Conservation (phyloP, 2,113 vertebrate species). For the Myotis yumanensis region DNA sequence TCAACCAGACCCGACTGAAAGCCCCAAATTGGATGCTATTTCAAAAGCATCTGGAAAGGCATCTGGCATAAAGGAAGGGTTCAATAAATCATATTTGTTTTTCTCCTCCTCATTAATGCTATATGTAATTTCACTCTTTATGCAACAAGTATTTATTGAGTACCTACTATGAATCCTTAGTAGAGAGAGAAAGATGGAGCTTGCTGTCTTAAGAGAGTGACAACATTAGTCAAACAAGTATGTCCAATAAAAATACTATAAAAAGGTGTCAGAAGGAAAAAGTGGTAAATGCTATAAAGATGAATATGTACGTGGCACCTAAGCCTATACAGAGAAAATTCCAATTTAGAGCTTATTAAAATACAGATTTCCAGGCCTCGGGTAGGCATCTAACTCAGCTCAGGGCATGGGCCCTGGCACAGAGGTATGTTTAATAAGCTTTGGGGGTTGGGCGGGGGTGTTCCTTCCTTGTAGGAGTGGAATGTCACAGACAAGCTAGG, state of each 20-base stretch:
- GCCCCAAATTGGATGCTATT: background rate
- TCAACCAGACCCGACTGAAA: background rate
- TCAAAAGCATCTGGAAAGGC: background rate
- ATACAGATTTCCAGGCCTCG: background rate
- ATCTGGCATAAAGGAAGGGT: background rate
- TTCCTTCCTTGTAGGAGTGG: background rate
- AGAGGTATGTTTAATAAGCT: background rate
- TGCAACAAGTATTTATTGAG: background rate
- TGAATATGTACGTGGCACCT: background rate
- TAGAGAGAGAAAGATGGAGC: background rate
- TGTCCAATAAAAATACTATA: background rate
- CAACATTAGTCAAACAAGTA: slow-evolving; percentile 12
- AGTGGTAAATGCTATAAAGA: background rate
- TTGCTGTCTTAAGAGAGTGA: background rate
- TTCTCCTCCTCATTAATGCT: background rate
- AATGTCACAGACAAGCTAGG: background rate
- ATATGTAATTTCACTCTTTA: background rate
- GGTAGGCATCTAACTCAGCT: background rate
- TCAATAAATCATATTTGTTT: background rate
- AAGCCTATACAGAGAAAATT: background rate
- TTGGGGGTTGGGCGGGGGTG: background rate
- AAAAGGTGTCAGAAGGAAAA: background rate
- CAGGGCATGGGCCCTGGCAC: background rate
- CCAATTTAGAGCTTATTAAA: background rate
- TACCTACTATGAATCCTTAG: background rate